Conservation (phyloP, 2,113 vertebrate species). For the Proteles cristata region DNA sequence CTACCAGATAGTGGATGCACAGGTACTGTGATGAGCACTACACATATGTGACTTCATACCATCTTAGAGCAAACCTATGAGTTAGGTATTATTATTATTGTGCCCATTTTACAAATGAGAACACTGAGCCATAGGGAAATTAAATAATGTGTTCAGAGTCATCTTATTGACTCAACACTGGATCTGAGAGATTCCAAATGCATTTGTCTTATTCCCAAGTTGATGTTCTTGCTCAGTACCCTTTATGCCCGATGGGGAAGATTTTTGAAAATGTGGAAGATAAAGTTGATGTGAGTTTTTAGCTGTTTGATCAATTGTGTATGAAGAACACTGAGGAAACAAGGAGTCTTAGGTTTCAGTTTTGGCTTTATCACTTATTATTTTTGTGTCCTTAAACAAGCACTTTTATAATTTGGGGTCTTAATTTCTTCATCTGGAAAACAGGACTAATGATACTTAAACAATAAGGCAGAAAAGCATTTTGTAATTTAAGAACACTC, state of each 20-base stretch:
- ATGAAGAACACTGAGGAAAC: background rate
- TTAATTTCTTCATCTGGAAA: constrained; percentile 18
- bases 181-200: background rate
- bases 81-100: background rate
- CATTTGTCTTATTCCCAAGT: background rate
- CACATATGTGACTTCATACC: background rate
- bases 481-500: background rate
- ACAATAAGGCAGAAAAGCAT: background rate
- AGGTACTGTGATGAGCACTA: background rate
- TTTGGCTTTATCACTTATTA: background rate
- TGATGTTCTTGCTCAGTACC: background rate
- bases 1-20: no score
- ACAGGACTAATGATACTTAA: background rate
- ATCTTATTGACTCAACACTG: background rate
- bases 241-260: background rate
- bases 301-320: background rate
- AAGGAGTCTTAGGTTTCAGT: background rate
- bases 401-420: background rate
- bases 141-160: background rate
- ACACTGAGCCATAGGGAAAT: background rate
- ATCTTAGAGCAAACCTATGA: background rate
- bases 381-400: background rate
- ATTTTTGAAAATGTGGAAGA: background rate
- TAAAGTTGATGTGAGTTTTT: background rate
- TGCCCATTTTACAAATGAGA: background rate